Percentiles rank a stretch among this genome's conserved stretches.
Evolutionary conservation across 2,113 vertebrate species (phyloP).

Genomic region (Rhizomys pruinosus): DNA sequence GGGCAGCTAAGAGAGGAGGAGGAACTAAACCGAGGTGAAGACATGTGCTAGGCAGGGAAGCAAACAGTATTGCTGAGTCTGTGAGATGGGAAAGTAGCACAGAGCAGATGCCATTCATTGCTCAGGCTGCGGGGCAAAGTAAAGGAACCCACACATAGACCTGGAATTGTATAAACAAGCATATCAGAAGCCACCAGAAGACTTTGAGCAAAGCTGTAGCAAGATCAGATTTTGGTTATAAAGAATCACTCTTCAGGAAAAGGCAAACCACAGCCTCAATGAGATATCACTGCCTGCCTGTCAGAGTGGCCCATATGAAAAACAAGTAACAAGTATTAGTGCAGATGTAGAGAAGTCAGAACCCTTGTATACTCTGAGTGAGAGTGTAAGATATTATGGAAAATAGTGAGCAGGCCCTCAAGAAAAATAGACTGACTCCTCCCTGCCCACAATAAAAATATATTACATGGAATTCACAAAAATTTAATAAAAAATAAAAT

Average conservation of each 20-base stretch:
- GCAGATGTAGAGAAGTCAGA: not conserved
- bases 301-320: not conserved
- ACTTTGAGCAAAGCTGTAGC: not conserved
- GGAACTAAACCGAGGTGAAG: not conserved
- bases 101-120: not conserved
- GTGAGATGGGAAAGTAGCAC: not conserved
- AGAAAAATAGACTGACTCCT: too few relatives aligned
- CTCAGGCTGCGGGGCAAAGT: not conserved
- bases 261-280: constrained; percentile 10
- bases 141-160: not conserved
- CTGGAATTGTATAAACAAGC: not conserved
- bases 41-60: not conserved
- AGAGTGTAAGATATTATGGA: not conserved
- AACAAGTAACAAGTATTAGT: not conserved
- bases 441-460: not conserved
- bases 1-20: not conserved
- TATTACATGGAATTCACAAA: too few relatives aligned
- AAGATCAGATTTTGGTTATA: constrained; percentile 1
- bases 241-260: not conserved
- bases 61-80: not conserved
- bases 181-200: not conserved
- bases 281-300: not conserved
- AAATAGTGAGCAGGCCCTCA: not conserved
- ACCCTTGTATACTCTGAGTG: not conserved
- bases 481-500: not conserved